These are phyloP conservation scores for Astropecten irregularis DNA, from an alignment of 53 echinoderm and acorn worm species.

Conservation along the genomic window DNA sequence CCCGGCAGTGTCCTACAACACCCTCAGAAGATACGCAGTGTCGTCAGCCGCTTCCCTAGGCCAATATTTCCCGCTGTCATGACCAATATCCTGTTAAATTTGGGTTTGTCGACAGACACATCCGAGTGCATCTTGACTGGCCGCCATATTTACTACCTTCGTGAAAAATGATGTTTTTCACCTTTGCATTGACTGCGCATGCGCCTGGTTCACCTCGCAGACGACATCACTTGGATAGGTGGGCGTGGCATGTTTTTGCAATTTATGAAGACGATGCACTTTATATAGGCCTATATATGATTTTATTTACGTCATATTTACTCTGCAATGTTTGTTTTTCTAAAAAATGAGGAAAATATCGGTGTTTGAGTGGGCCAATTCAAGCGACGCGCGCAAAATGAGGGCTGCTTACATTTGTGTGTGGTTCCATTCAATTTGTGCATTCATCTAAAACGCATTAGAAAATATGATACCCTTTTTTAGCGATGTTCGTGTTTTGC, in stretches of 20 bases:
- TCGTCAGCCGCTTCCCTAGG: conserved; percentile 17
- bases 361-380: no score
- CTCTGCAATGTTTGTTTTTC: no score
- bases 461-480: no score
- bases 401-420: no score
- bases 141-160: conserved; percentile 35
- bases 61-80: conserved; percentile 55
- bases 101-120: conserved; percentile 57
- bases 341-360: no score
- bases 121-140: conserved; percentile 41
- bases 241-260: conserved; percentile 29
- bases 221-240: neutral
- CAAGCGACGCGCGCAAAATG: neutral
- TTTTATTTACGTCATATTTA: no score
- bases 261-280: no score
- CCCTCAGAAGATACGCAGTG: conserved; percentile 13
- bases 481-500: no score
- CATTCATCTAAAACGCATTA: no score
- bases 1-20: conserved; percentile 27
- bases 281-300: no score
- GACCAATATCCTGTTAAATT: conserved; percentile 56
- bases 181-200: conserved; percentile 14
- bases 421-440: no score
- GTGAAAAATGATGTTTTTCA: neutral
- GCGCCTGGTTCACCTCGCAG: neutral